These are phyloP conservation scores for Teleiodes luculella DNA, from an alignment of 2,888 invertebrate genomes.

Conservation along the genomic window DNA sequence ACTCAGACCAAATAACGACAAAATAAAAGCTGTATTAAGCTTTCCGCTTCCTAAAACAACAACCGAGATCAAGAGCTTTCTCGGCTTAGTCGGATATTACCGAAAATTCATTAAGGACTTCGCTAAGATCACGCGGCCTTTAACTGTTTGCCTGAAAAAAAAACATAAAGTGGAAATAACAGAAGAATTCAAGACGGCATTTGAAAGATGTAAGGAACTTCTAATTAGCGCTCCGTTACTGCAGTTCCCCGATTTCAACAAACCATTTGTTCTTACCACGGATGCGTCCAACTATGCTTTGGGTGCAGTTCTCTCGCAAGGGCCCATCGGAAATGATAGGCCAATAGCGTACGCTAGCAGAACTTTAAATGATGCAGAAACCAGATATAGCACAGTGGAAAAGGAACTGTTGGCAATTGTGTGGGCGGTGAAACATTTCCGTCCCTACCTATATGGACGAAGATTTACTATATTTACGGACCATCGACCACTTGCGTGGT, in stretches of 20 bases:
- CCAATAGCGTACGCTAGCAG: not conserved
- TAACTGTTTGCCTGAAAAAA: not conserved
- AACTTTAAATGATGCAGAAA: not conserved
- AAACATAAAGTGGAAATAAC: not conserved
- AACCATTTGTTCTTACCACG: not conserved
- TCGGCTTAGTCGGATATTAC: not conserved
- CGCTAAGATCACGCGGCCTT: not conserved
- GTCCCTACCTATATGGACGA: not conserved
- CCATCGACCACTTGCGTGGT: not conserved
- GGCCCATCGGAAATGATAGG: not conserved
- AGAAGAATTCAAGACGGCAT: too few relatives aligned
- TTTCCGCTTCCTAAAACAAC: not conserved
- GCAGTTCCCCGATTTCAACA: not conserved
- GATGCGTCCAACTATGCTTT: not conserved
- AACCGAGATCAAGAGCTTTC: not conserved
- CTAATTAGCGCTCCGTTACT: not conserved
- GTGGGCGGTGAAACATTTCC: not conserved
- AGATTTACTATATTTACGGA: not conserved
- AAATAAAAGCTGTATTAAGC: not conserved
- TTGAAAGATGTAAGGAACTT: not conserved
- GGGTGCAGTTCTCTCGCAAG: not conserved
- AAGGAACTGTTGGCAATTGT: not conserved
- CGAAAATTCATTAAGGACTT: not conserved
- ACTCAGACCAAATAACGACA: not conserved
- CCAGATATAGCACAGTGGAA: not conserved